Evolutionary conservation across 2,888 invertebrate species (phyloP).

Genomic region (Arenicola marina): DNA sequence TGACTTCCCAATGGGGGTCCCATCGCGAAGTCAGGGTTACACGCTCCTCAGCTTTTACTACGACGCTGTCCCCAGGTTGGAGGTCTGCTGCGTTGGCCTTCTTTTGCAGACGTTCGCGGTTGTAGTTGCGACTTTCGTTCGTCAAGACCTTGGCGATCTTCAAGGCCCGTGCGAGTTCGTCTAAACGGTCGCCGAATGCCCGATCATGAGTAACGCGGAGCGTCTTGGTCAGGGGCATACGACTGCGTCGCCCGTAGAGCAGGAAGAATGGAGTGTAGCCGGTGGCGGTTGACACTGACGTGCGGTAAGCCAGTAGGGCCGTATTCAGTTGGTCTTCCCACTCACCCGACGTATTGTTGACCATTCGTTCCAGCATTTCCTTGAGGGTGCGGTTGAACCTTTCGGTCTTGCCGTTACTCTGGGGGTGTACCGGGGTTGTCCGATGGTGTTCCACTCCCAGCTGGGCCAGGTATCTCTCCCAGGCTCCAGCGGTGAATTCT

Average conservation of each 20-base stretch:
- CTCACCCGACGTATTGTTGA: constrained; percentile 2
- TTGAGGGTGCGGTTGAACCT: constrained; percentile 15
- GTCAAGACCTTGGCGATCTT: constrained; percentile 2
- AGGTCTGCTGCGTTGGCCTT: not conserved
- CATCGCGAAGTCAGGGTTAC: constrained; percentile 6
- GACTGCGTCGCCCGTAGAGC: constrained; percentile 3
- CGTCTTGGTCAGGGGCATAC: constrained; percentile 6
- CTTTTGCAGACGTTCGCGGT: not conserved
- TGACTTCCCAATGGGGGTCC: constrained; percentile 5
- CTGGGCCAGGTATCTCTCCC: not conserved
- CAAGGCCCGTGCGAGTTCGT: constrained; percentile 11
- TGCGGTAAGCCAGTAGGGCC: constrained; percentile 11
- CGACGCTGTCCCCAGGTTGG: not conserved
- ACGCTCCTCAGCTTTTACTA: constrained; percentile 6
- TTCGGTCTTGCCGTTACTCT: constrained; percentile 10
- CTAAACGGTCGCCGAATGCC: constrained; percentile 14
- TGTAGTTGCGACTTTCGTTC: not conserved
- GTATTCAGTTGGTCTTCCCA: constrained; percentile 12
- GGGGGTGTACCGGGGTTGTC: constrained; percentile 10
- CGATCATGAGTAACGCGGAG: not conserved
- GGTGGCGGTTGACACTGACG: not conserved
- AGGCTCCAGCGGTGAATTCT: not conserved
- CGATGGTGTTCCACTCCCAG: constrained; percentile 10
- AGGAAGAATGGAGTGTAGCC: constrained; percentile 14
- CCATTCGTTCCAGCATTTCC: constrained; percentile 6